Evolutionary conservation across 1,140 invertebrate species (phyloP).

Genomic region (Pteromalus puparum): DNA sequence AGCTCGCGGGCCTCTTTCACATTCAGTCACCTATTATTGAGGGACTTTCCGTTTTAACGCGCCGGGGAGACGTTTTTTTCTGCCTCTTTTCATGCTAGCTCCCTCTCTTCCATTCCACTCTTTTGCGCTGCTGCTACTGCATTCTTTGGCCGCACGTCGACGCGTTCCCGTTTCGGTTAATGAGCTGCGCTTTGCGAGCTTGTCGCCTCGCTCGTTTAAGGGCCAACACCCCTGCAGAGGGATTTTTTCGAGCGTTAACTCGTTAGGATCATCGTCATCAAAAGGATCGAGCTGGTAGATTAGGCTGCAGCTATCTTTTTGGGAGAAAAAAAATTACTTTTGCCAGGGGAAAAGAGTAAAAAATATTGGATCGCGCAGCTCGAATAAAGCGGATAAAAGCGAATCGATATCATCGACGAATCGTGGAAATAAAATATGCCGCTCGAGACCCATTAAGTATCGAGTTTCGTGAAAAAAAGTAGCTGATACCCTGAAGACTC

Average conservation of each 20-base stretch:
- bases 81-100: not conserved
- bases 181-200: conserved; percentile 21
- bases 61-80: conserved; percentile 3
- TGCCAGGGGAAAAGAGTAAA: not conserved
- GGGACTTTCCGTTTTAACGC: conserved; percentile 34
- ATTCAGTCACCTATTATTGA: conserved; percentile 30
- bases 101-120: not conserved
- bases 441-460: not conserved
- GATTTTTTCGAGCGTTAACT: not conserved
- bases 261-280: not conserved
- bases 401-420: not conserved
- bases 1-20: not conserved
- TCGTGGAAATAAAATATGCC: not conserved
- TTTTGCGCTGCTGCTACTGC: not conserved
- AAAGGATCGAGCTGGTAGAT: not conserved
- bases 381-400: not conserved
- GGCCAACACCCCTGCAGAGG: not conserved
- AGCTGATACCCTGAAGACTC: not conserved
- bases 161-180: conserved; percentile 32
- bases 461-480: not conserved
- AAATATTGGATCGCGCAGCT: not conserved
- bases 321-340: not conserved
- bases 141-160: not conserved
- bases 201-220: not conserved
- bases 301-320: not conserved